These are phyloP conservation scores for Himalopsyche kuldschensis DNA, from an alignment of 2,888 invertebrate species.

Conservation along the genomic window DNA sequence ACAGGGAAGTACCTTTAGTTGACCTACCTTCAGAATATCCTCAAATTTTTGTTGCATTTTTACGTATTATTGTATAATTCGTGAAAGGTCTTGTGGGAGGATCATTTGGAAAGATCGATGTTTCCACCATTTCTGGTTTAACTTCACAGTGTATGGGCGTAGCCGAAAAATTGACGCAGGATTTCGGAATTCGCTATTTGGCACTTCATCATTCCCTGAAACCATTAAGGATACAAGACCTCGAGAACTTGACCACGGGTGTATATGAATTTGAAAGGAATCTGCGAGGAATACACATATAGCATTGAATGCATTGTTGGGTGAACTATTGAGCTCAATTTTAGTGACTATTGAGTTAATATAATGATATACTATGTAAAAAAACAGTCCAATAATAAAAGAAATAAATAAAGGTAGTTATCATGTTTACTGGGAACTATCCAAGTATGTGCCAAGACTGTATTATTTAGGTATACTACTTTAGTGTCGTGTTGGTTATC, in stretches of 20 bases:
- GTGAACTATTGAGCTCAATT: neutral
- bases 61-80: conserved; percentile 30
- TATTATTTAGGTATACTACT: no score
- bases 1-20: neutral
- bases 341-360: neutral
- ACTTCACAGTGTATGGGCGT: conserved; percentile 20
- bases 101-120: conserved; percentile 29
- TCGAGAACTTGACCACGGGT: neutral
- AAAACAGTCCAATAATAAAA: neutral
- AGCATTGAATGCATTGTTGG: neutral
- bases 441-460: no score
- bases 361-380: neutral
- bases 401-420: neutral
- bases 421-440: no score
- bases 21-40: neutral
- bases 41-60: conserved; percentile 5
- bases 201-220: conserved; percentile 11
- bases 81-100: conserved; percentile 25
- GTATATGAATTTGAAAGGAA: neutral
- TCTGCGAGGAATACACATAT: neutral
- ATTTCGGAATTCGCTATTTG: conserved; percentile 5
- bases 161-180: conserved; percentile 9
- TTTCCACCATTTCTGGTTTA: neutral
- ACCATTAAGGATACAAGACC: neutral
- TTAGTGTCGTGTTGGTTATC: no score